Evolutionary conservation across 64 coral and sea anemone species (phyloP).

Genomic region (Cladopsammia gracilis): DNA sequence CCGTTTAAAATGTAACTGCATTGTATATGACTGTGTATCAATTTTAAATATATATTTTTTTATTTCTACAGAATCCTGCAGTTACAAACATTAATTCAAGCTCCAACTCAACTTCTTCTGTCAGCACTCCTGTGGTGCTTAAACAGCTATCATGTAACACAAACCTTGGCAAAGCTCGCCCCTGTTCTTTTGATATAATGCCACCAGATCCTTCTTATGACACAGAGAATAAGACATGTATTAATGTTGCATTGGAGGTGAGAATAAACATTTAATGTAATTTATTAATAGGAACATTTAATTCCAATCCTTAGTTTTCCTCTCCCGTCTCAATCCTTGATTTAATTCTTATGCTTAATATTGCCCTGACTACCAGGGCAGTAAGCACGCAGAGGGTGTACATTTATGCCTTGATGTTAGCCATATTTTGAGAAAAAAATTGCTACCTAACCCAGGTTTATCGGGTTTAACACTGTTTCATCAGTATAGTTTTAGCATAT

Average conservation of each 20-base stretch:
- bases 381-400: too few species aligned
- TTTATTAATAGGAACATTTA: neutral
- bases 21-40: neutral
- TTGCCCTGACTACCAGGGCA: too few species aligned
- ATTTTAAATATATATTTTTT: neutral
- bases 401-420: too few species aligned
- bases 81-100: conserved; percentile 4
- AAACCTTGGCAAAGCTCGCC: conserved; percentile 48
- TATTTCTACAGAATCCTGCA: conserved; percentile 5
- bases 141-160: conserved; percentile 73
- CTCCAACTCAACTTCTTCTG: conserved; percentile 8
- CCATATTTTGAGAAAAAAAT: too few species aligned
- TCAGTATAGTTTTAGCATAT: too few species aligned
- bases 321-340: too few species aligned
- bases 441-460: too few species aligned
- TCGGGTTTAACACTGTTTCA: too few species aligned
- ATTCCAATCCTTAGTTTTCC: too few species aligned
- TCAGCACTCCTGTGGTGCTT: conserved; percentile 11
- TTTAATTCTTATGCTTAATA: too few species aligned
- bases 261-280: neutral
- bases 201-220: conserved; percentile 82
- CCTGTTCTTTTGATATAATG: conserved; percentile 57
- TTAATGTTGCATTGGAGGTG: conserved; percentile 92
- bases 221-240: conserved; percentile 68
- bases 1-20: neutral